Evolutionary conservation across 2,113 vertebrate genomes (phyloP).

Genomic region (Speoplatyrhinus poulsoni): DNA sequence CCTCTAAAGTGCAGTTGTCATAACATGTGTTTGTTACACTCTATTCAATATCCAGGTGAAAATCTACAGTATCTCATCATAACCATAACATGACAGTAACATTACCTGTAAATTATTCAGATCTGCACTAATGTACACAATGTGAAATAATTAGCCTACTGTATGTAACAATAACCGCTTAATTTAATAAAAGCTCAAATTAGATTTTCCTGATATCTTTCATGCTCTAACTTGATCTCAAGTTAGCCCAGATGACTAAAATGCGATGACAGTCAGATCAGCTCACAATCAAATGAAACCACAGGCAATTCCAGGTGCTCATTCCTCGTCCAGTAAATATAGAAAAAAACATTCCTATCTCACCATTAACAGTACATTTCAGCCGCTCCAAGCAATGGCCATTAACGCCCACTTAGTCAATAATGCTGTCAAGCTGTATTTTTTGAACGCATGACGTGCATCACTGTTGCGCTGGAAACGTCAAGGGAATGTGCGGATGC

Average conservation of each 20-base stretch:
- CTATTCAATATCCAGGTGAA: no score
- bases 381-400: background rate
- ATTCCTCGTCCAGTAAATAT: background rate
- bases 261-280: background rate
- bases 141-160: no score
- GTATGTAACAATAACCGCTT: no score
- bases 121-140: no score
- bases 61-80: no score
- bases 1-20: no score
- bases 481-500: conserved; percentile 13
- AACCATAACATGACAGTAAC: no score
- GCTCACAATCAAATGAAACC: background rate
- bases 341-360: conserved; percentile 17
- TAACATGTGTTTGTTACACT: no score
- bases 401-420: conserved; percentile 10
- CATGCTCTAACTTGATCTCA: no score
- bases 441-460: conserved; percentile 29
- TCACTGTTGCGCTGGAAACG: conserved; percentile 44
- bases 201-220: no score
- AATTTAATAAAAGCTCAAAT: no score
- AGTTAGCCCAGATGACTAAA: background rate
- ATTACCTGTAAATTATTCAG: no score
- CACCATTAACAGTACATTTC: conserved; percentile 16
- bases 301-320: background rate
- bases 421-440: conserved; percentile 16